Evolutionary conservation across 2,113 vertebrate genomes (phyloP), one percentile per base, ranked within the genome.

Genomic region (Hippocampus zosterae): DNA sequence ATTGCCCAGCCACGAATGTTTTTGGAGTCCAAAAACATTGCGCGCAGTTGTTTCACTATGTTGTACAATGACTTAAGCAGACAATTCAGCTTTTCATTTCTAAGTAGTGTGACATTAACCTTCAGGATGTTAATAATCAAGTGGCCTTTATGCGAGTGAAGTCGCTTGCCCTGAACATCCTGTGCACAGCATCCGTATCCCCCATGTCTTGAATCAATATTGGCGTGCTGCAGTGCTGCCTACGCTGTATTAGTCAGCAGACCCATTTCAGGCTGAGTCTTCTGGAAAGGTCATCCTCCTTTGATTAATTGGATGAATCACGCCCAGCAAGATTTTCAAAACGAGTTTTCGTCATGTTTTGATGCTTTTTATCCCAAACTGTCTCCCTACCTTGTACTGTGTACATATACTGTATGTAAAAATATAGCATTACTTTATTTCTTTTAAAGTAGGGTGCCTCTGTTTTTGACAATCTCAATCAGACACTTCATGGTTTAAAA

Each of bases 171-270:
- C 61, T 42, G 33, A 44, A 25, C 65, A 33, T 73, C 70, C 70
- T 67, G 55, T 68, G 68, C 52, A 11, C 73, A 46, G 27, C 69
- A 56, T 61, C 74, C 69, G 40, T 65, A 0, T 76, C 75, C 78
- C 52, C 75, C 70, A 46, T 77, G 71, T 66, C 52, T 79, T 76
- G 80, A 84, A 87, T 88, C 87, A 80, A 85, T 88, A 86, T 78
- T 73, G 77, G 77, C 52, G 25, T 76, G 72, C 85, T 75, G 87
- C 76, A 44, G 82, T 81, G 78, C 62, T 44, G 75, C 68, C 37
- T 79, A 77, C 79, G 40, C 77, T 72, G 69, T 83, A 69, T 85
- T 84, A 86, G 87, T 88, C 86, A 88, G 87, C 84, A 87, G 68
- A 81, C 83, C 55, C 74, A 84, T 63, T 48, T 70, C 73, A 70